These are phyloP conservation scores for Syritta pipiens DNA, from an alignment of 2,888 invertebrate species.

Conservation along the genomic window DNA sequence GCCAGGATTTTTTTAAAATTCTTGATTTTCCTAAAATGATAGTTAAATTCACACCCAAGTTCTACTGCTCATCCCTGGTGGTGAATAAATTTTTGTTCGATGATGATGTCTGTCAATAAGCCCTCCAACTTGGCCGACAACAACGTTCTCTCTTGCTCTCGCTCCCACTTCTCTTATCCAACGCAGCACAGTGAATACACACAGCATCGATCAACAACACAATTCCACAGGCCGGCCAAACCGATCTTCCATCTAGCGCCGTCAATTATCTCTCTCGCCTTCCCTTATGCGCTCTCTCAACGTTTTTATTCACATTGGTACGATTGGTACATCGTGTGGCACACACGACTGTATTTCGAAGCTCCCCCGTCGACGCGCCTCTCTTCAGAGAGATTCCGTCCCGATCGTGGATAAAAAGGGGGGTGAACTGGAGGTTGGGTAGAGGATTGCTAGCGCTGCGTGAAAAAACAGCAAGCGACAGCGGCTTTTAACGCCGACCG, in stretches of 20 bases:
- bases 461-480: conserved; percentile 57
- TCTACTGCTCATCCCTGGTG: conserved; percentile 41
- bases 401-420: conserved; percentile 2
- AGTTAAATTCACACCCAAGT: conserved; percentile 50
- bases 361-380: too few species aligned
- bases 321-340: neutral
- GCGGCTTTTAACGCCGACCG: conserved; percentile 58
- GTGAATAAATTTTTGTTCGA: conserved; percentile 20
- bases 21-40: neutral
- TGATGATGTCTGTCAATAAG: conserved; percentile 21
- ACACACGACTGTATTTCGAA: conserved; percentile 35
- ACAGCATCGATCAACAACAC: neutral
- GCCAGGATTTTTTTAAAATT: conserved; percentile 1
- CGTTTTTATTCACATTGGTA: conserved; percentile 33
- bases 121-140: conserved; percentile 22
- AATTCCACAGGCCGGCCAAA: neutral
- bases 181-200: too few species aligned
- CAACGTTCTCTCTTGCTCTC: too few species aligned
- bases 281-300: neutral
- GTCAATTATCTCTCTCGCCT: conserved; percentile 32
- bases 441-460: conserved; percentile 37
- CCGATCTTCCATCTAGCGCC: conserved; percentile 39
- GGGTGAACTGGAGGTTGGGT: neutral
- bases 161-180: too few species aligned
- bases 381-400: too few species aligned